phyloP scores from a whole-genome alignment of 2,113 vertebrate species.

The Ursus arctos region DNA sequence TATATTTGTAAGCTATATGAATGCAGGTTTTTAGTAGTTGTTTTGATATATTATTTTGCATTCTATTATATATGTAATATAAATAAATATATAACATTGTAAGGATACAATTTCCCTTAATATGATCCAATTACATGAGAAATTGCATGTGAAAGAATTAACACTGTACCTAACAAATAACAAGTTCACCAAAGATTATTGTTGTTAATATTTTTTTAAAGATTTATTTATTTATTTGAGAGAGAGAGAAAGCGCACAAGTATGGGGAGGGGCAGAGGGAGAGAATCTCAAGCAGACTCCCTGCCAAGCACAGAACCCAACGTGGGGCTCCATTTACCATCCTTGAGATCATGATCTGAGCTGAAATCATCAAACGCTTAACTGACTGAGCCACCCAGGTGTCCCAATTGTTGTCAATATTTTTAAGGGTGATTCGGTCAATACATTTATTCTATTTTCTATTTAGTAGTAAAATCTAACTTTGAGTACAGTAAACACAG shows the following conservation, averaged over 20 bases:
- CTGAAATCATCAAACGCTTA: neutral
- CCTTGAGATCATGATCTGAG: neutral
- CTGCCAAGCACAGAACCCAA: neutral
- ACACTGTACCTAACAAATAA: neutral
- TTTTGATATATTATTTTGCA: neutral
- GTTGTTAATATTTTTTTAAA: neutral
- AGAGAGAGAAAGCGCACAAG: neutral
- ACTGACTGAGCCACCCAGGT: neutral
- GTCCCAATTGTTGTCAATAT: neutral
- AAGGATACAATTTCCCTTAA: neutral
- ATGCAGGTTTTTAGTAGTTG: neutral
- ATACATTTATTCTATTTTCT: neutral
- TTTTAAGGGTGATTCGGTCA: neutral
- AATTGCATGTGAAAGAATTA: neutral
- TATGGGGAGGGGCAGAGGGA: neutral
- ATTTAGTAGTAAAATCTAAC: neutral
- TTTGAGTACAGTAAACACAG: neutral
- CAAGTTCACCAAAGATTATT: neutral
- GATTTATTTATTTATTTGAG: neutral
- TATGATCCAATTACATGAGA: neutral
- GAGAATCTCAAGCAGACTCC: neutral
- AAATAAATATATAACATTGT: neutral
- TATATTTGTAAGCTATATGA: neutral
- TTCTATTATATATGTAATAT: neutral
- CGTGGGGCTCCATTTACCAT: neutral